phyloP scores from a whole-genome alignment of 1,140 invertebrate species.

The Pachypsylla venusta region DNA sequence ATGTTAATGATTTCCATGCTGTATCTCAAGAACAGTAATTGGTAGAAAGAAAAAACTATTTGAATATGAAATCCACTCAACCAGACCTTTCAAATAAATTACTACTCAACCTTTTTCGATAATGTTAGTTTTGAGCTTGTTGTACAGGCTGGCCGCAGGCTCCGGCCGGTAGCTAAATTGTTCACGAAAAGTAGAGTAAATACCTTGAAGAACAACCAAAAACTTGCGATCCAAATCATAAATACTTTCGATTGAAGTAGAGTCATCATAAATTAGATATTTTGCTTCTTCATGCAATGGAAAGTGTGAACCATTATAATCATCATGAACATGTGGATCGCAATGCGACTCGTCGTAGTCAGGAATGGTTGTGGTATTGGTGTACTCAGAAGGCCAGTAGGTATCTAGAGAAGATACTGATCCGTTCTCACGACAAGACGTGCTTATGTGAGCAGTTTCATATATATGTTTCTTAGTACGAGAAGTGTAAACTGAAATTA shows the following conservation, averaged over 20 bases:
- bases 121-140: no score
- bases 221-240: conserved; percentile 36
- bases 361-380: background rate
- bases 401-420: background rate
- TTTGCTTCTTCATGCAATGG: background rate
- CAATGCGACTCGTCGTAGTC: no score
- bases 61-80: no score
- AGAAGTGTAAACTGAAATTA: background rate
- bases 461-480: conserved; percentile 1
- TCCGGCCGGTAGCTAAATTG: no score
- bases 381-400: conserved; percentile 4
- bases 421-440: background rate
- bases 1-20: no score
- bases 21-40: no score
- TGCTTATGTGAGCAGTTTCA: background rate
- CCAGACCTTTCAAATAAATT: no score
- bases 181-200: no score
- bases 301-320: background rate
- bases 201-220: conserved; percentile 40
- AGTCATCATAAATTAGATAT: conserved; percentile 8
- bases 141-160: no score
- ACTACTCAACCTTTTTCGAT: no score
- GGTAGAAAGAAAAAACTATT: no score
- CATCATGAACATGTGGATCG: background rate
- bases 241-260: conserved; percentile 32